phyloP scores from a whole-genome alignment of 2,888 invertebrate species.

The Rugalucina vietnamica region DNA sequence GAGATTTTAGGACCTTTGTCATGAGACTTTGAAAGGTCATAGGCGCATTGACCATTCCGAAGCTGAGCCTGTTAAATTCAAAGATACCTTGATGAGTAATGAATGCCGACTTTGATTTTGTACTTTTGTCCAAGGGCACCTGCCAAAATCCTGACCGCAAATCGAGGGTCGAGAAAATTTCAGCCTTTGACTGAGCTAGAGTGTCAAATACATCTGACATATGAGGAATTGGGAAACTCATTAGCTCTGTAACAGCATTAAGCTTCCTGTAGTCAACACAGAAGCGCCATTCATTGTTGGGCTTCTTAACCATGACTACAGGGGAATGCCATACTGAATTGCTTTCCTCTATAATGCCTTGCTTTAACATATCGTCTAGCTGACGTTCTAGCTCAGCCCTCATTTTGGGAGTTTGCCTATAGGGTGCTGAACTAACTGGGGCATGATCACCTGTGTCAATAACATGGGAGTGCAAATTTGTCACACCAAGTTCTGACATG shows the following conservation, averaged over 20 bases:
- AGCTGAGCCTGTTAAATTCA: slow-evolving; percentile 37
- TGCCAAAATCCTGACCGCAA: slow-evolving; percentile 43
- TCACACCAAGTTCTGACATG: slow-evolving; percentile 29
- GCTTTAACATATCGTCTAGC: slow-evolving; percentile 33
- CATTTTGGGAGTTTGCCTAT: slow-evolving; percentile 21
- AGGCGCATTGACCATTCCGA: slow-evolving; percentile 49
- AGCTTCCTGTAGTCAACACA: no score
- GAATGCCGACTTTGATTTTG: slow-evolving; percentile 42
- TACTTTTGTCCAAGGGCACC: slow-evolving; percentile 11
- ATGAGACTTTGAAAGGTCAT: slow-evolving; percentile 37
- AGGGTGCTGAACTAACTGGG: slow-evolving; percentile 26
- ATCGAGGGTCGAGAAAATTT: no score
- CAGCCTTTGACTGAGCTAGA: no score
- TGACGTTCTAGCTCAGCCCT: slow-evolving; percentile 31
- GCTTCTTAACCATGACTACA: slow-evolving; percentile 49
- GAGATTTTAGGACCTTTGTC: slow-evolving; percentile 27
- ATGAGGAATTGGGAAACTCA: no score
- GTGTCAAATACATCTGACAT: no score
- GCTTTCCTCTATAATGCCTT: slow-evolving; percentile 38
- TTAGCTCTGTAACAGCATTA: no score
- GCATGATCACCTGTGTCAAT: slow-evolving; percentile 35
- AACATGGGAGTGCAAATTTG: slow-evolving; percentile 16
- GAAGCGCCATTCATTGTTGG: slow-evolving; percentile 19
- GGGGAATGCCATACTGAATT: slow-evolving; percentile 41
- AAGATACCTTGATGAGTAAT: slow-evolving; percentile 35